Evolutionary conservation across 2,888 invertebrate species (phyloP), one percentile per base, ranked within the genome.

Genomic region (Dysmachus trigonus): DNA sequence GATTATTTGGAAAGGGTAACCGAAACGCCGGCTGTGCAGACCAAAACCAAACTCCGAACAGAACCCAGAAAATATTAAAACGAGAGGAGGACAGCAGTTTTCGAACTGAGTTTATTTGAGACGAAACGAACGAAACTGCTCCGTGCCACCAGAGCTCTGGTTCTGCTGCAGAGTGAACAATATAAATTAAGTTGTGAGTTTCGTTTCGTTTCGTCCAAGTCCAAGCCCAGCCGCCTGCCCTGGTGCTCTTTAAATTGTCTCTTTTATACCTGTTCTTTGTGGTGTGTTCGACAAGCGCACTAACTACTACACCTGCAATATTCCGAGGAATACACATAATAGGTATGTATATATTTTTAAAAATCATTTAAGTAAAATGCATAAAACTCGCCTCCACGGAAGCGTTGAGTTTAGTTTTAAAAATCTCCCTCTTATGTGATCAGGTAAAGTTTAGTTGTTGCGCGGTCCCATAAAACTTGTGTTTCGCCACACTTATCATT

Each of bases 351-450:
- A 41, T 41, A 41, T 72, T 83, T 87, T 87, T 87, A 73, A 87
- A 87, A 87, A 84, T 87, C 86, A 85, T 86, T 86, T 62, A 62
- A 86, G 84, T 73, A 71, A 83, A 83, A 33, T 35, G 31, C 72
- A 72, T 76, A 76, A 53, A 85, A 53, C 51, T 53, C 31, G 35
- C 33, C 51, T 51, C 76, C 51, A 53, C 51, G 76, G 85, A 79
- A 87, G 85, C 83, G 76, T 86, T 86, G 86, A 87, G 82, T 87
- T 87, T 87, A 87, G 87, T 87, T 86, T 87, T 87, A 87, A 87
- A 87, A 87, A 87, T 85, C 51, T 81, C 35, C 74, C 72, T 79
- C 84, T 51, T 38, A 76, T 86, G 87, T 86, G 30, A 30, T 30
- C 30, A 31, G 51, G 38, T 41, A 47, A 13, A 22, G 47, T 22